A percentile compares a stretch with the other conserved stretches of the same genome.
phyloP scores from a whole-genome alignment of 1,140 invertebrate species.

The Calliopsis andreniformis region DNA sequence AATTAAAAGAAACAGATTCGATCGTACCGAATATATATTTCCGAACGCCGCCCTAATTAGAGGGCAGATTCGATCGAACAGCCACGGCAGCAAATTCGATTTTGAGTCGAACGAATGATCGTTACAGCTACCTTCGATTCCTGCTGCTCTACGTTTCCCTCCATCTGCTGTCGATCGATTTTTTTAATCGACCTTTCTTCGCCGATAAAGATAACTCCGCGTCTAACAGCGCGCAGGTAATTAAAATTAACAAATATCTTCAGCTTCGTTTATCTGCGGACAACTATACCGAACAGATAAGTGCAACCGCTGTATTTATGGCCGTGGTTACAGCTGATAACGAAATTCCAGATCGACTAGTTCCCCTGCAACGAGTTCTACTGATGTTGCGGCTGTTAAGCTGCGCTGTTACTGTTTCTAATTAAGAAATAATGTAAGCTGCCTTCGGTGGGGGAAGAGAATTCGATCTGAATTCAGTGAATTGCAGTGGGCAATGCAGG shows the following conservation, averaged over 20 bases:
- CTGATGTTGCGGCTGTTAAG: background rate
- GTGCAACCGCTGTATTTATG: slow-evolving; percentile 12
- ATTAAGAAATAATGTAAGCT: background rate
- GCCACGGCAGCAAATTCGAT: too few species aligned
- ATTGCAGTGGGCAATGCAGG: too few species aligned
- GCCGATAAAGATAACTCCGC: too few species aligned
- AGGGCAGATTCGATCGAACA: too few species aligned
- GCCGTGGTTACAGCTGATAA: slow-evolving; percentile 4
- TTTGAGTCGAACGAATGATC: too few species aligned
- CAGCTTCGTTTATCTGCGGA: background rate
- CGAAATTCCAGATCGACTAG: slow-evolving; percentile 28
- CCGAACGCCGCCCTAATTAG: too few species aligned
- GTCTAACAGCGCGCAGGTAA: background rate
- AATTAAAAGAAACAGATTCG: too few species aligned
- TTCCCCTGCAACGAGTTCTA: background rate
- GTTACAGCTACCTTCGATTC: too few species aligned
- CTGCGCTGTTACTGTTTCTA: background rate
- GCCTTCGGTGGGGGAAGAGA: background rate
- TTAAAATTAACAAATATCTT: slow-evolving; percentile 13
- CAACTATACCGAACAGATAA: background rate
- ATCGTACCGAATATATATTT: too few species aligned
- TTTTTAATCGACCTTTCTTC: background rate
- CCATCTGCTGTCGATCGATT: background rate
- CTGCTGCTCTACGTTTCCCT: too few species aligned
- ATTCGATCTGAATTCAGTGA: background rate